Conservation (phyloP, 2,888 invertebrate genomes). For the Thymelicus acteon region DNA sequence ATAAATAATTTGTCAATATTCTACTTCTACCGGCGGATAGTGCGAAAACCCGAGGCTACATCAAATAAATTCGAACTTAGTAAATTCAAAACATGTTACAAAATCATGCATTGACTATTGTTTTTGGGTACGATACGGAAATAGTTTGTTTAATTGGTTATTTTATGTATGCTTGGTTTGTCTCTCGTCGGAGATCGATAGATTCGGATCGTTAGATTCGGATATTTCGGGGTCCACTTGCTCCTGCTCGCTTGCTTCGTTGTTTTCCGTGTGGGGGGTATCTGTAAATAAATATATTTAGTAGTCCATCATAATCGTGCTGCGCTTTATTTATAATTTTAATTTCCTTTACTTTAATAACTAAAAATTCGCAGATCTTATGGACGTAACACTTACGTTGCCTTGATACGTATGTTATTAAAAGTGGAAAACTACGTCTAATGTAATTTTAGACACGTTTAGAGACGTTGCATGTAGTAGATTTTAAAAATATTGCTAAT, state of each 20-base stretch:
- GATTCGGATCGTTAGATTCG: conserved; percentile 43
- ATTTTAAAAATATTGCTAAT: too few relatives aligned
- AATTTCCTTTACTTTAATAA: too few relatives aligned
- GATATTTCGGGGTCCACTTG: conserved; percentile 55
- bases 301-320: not conserved
- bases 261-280: conserved; percentile 44
- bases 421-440: too few relatives aligned
- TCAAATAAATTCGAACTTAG: not conserved
- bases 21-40: too few relatives aligned
- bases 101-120: not conserved
- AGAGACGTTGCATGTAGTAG: too few relatives aligned
- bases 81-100: not conserved
- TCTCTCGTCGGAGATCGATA: conserved; percentile 53
- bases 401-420: too few relatives aligned
- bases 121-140: not conserved
- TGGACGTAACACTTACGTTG: too few relatives aligned
- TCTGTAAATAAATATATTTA: conserved; percentile 50
- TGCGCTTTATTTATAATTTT: too few relatives aligned
- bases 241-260: conserved; percentile 64
- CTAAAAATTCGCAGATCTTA: too few relatives aligned
- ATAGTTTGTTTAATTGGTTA: not conserved
- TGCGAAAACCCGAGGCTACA: not conserved
- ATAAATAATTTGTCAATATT: too few relatives aligned
- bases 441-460: too few relatives aligned
- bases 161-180: conserved; percentile 53